Percentiles rank a stretch among this genome's conserved stretches.
These are phyloP conservation scores for Psilopsiagon aurifrons DNA, from an alignment of 2,113 vertebrate species.

Conservation along the genomic window DNA sequence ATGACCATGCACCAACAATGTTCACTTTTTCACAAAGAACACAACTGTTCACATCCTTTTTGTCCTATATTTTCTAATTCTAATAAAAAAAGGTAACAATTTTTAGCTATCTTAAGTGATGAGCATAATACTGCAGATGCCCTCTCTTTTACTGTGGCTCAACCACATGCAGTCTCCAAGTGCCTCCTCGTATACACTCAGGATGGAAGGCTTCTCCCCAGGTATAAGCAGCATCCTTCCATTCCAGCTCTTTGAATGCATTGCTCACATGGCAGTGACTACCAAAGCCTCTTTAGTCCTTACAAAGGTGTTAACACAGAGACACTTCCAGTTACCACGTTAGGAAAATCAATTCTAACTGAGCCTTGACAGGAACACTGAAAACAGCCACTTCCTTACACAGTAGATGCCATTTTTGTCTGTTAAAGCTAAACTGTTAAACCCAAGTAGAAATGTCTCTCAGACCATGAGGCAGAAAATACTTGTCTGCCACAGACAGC, in stretches of 20 bases:
- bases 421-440: neutral
- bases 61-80: neutral
- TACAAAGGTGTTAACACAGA: neutral
- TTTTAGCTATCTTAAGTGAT: neutral
- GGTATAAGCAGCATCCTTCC: neutral
- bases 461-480: neutral
- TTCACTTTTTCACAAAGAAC: neutral
- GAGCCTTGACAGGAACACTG: neutral
- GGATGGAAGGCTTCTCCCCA: neutral
- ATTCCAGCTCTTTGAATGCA: neutral
- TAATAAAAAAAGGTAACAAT: neutral
- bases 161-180: too few relatives aligned
- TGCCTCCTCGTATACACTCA: neutral
- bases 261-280: fast-evolving
- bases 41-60: neutral
- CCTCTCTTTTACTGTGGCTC: neutral
- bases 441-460: neutral
- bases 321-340: neutral
- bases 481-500: neutral
- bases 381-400: neutral
- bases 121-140: neutral
- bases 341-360: neutral
- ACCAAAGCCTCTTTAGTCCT: neutral
- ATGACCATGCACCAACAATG: fast-evolving
- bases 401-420: neutral